These are phyloP conservation scores for Phalanger gymnotis DNA, from an alignment of 2,797 vertebrate genomes.

Conservation along the genomic window DNA sequence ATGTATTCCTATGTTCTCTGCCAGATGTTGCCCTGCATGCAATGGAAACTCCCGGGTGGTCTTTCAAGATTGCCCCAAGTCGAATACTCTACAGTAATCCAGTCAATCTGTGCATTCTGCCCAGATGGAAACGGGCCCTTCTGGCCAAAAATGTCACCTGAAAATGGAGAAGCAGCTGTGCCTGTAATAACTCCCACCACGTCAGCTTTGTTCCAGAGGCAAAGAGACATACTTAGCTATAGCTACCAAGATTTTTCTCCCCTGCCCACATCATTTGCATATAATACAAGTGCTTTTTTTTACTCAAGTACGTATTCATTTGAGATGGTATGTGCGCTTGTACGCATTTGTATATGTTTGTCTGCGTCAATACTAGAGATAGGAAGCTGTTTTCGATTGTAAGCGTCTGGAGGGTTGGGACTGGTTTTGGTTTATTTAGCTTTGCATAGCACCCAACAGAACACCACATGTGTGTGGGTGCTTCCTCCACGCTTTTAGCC, in stretches of 20 bases:
- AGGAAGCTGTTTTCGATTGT: not conserved
- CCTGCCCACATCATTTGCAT: not conserved
- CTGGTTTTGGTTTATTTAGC: not conserved
- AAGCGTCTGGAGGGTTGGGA: not conserved
- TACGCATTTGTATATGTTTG: not conserved
- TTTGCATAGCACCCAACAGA: not conserved
- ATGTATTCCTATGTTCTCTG: not conserved
- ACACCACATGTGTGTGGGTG: too few species aligned
- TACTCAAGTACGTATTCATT: not conserved
- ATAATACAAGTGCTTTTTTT: not conserved
- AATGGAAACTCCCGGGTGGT: slow-evolving; percentile 63
- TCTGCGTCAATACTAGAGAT: fast-evolving
- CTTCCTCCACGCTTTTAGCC: not conserved
- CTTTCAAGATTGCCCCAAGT: not conserved
- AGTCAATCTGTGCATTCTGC: not conserved
- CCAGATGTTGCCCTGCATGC: slow-evolving; percentile 47
- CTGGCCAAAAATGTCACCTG: not conserved
- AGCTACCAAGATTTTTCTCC: not conserved
- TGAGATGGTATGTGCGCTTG: not conserved
- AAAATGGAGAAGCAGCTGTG: not conserved
- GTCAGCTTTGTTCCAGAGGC: not conserved
- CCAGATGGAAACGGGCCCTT: not conserved
- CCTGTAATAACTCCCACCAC: fast-evolving
- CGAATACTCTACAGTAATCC: not conserved
- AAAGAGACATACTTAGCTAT: fast-evolving